Evolutionary conservation across 2,888 invertebrate genomes (phyloP).

Genomic region (Phragmatobia fuliginosa): DNA sequence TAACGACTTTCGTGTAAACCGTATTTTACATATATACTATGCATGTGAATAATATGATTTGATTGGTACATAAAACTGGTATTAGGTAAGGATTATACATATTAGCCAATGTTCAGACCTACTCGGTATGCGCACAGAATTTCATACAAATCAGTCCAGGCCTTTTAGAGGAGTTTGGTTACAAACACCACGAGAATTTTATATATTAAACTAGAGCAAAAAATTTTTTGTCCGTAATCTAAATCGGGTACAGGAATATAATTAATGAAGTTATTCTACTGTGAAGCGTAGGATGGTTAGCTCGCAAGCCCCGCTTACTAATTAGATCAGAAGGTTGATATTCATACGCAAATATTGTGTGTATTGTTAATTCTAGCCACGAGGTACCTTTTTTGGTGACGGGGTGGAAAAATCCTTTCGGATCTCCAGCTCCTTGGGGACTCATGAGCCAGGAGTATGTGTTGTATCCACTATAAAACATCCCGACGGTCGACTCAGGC

Average conservation of each 20-base stretch:
- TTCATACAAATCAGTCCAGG: too few relatives aligned
- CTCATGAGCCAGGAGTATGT: too few relatives aligned
- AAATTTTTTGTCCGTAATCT: slow-evolving; percentile 1
- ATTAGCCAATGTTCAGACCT: too few relatives aligned
- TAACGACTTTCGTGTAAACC: slow-evolving; percentile 21
- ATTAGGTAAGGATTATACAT: neutral
- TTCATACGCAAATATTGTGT: slow-evolving; percentile 26
- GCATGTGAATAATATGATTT: neutral
- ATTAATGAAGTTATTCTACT: slow-evolving; percentile 29
- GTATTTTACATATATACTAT: slow-evolving; percentile 8
- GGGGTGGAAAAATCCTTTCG: too few relatives aligned
- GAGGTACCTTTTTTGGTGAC: too few relatives aligned
- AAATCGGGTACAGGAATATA: slow-evolving; percentile 17
- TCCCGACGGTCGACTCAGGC: too few relatives aligned
- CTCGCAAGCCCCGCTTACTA: slow-evolving; percentile 36
- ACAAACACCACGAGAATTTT: too few relatives aligned
- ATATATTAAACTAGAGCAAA: neutral
- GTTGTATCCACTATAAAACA: too few relatives aligned
- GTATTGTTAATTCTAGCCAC: slow-evolving; percentile 21
- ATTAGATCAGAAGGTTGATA: slow-evolving; percentile 41
- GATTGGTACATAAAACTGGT: neutral
- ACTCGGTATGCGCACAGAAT: too few relatives aligned
- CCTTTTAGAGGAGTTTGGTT: too few relatives aligned
- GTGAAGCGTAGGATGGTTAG: slow-evolving; percentile 31
- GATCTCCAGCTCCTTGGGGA: too few relatives aligned